These are phyloP conservation scores for Xenopus laevis DNA, from an alignment of 2,113 vertebrate genomes.

Conservation along the genomic window DNA sequence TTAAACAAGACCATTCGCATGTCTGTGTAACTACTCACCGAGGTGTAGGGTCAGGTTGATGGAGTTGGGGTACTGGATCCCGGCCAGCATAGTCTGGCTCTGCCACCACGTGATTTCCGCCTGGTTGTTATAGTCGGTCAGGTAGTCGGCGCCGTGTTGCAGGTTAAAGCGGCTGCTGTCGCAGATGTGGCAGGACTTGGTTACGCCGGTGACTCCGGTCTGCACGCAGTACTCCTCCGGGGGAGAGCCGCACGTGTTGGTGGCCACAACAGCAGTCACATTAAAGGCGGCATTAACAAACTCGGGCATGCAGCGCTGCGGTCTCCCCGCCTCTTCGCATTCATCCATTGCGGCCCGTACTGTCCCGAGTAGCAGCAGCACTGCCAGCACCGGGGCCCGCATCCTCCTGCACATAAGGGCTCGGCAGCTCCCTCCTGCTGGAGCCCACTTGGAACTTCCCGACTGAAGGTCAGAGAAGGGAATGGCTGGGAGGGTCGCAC, in stretches of 20 bases:
- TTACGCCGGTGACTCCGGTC: slow-evolving; percentile 95
- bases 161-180: slow-evolving; percentile 78
- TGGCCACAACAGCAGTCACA: slow-evolving; percentile 84
- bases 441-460: neutral
- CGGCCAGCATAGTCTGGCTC: slow-evolving; percentile 92
- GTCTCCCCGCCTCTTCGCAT: slow-evolving; percentile 71
- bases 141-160: slow-evolving; percentile 83
- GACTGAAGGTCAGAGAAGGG: neutral
- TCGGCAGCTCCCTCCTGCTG: slow-evolving; percentile 11
- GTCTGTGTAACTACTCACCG: slow-evolving; percentile 71
- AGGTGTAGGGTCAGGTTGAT: slow-evolving; percentile 96
- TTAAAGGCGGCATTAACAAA: slow-evolving; percentile 98
- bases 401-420: slow-evolving; percentile 27
- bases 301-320: slow-evolving; percentile 96
- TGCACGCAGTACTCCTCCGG: slow-evolving; percentile 98
- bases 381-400: slow-evolving; percentile 47
- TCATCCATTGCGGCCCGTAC: slow-evolving; percentile 84
- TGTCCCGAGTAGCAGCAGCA: slow-evolving; percentile 4
- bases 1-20: too few relatives aligned
- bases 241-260: slow-evolving; percentile 90
- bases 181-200: slow-evolving; percentile 97
- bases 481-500: slow-evolving; percentile 10
- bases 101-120: slow-evolving; percentile 98
- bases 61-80: slow-evolving; percentile 88
- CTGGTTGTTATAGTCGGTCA: slow-evolving; percentile 98